phyloP scores from a whole-genome alignment of 2,797 vertebrate species.

The Arvicola amphibius region DNA sequence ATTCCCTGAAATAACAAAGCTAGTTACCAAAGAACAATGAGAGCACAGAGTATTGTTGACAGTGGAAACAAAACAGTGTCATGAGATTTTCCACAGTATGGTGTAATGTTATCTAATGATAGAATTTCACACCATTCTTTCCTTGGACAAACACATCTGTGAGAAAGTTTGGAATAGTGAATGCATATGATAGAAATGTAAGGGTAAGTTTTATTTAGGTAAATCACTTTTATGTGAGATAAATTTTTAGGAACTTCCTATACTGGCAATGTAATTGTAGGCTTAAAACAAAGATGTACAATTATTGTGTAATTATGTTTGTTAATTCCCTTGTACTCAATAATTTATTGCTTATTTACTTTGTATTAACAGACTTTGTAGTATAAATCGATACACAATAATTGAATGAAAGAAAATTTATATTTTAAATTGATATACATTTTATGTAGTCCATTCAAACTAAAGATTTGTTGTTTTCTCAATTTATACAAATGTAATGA shows the following conservation, averaged over 20 bases:
- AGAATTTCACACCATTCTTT: slow-evolving; percentile 70
- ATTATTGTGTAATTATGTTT: not conserved
- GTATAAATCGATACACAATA: not conserved
- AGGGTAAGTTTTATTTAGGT: not conserved
- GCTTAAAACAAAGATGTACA: not conserved
- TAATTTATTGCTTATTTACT: not conserved
- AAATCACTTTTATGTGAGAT: not conserved
- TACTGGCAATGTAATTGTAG: not conserved
- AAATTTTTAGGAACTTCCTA: not conserved
- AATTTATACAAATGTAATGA: not conserved
- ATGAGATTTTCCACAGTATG: slow-evolving; percentile 69
- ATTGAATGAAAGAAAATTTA: not conserved
- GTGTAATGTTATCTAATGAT: slow-evolving; percentile 72
- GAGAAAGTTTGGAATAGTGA: not conserved
- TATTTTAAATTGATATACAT: not conserved
- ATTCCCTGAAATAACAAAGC: slow-evolving; percentile 83
- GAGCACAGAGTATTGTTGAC: slow-evolving; percentile 76
- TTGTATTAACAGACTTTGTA: not conserved
- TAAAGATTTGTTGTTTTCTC: not conserved
- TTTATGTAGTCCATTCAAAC: not conserved
- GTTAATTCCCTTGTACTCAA: not conserved
- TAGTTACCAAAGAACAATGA: slow-evolving; percentile 77
- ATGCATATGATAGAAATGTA: not conserved
- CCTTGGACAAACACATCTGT: slow-evolving; percentile 7
- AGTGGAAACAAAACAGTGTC: slow-evolving; percentile 67